These are phyloP conservation scores for Phaethon lepturus DNA, from an alignment of 2,113 vertebrate genomes.

Conservation along the genomic window DNA sequence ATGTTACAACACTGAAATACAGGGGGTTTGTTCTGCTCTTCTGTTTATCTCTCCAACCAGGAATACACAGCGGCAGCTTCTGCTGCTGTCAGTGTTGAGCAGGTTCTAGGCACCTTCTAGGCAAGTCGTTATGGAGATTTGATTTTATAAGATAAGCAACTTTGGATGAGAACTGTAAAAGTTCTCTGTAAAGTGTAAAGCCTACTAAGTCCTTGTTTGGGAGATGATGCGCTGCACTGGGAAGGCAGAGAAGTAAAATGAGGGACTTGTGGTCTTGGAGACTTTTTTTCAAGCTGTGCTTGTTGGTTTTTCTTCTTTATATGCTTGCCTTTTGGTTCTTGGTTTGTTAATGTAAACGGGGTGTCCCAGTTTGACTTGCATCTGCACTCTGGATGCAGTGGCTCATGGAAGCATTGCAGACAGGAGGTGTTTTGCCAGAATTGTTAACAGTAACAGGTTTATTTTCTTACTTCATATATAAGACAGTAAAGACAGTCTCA, in stretches of 20 bases:
- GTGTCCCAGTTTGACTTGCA: neutral
- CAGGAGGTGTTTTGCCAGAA: neutral
- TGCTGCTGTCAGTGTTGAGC: neutral
- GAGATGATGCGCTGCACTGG: neutral
- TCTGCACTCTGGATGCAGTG: fast-evolving
- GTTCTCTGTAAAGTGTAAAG: neutral
- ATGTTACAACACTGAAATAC: neutral
- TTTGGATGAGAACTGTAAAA: neutral
- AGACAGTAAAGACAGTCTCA: neutral
- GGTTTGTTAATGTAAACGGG: fast-evolving
- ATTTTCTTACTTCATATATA: neutral
- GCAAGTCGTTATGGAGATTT: neutral
- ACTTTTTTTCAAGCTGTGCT: neutral
- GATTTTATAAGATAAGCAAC: neutral
- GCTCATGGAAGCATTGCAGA: neutral
- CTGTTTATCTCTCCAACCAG: neutral
- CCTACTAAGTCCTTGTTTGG: neutral
- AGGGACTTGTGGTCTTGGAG: neutral
- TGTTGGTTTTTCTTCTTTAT: neutral
- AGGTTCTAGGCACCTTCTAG: neutral
- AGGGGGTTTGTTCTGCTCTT: neutral
- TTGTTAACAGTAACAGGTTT: neutral
- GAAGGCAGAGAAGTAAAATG: neutral
- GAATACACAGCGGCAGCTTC: neutral
- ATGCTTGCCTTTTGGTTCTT: neutral